phyloP scores from a whole-genome alignment of 2,113 vertebrate species.

The Gambusia affinis region DNA sequence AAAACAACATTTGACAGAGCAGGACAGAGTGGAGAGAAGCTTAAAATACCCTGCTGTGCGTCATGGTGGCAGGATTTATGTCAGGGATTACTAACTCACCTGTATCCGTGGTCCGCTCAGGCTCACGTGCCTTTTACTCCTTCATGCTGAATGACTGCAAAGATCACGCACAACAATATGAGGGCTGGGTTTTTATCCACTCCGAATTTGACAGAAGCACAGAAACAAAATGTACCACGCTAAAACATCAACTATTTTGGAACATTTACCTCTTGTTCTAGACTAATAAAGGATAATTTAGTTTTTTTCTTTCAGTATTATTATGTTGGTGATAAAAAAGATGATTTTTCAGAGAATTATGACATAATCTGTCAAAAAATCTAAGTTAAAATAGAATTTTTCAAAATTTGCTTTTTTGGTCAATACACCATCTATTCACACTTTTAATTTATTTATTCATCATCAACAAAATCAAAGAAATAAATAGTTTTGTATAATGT shows the following conservation, averaged over 20 bases:
- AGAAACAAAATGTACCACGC: not conserved
- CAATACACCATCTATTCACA: not conserved
- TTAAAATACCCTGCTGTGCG: slow-evolving; percentile 40
- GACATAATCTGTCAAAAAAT: not conserved
- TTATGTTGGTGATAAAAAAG: not conserved
- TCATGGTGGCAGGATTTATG: slow-evolving; percentile 46
- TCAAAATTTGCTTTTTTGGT: not conserved
- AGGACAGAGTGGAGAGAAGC: not conserved
- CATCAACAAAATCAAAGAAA: not conserved
- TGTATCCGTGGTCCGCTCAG: slow-evolving; percentile 32
- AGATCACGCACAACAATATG: not conserved
- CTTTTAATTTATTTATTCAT: not conserved
- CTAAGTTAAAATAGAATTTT: not conserved
- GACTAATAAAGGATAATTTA: not conserved
- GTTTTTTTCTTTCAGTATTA: not conserved
- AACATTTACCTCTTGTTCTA: not conserved
- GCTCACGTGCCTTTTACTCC: slow-evolving; percentile 33
- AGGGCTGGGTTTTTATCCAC: not conserved
- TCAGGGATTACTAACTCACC: slow-evolving; percentile 60
- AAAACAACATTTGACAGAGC: not conserved
- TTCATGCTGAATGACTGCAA: not conserved
- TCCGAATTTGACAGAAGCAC: not conserved
- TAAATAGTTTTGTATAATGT: not conserved
- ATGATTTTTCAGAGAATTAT: not conserved
- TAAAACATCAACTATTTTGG: not conserved